These are phyloP conservation scores for Ligdia adustata DNA, from an alignment of 2,888 invertebrate genomes.

Conservation along the genomic window DNA sequence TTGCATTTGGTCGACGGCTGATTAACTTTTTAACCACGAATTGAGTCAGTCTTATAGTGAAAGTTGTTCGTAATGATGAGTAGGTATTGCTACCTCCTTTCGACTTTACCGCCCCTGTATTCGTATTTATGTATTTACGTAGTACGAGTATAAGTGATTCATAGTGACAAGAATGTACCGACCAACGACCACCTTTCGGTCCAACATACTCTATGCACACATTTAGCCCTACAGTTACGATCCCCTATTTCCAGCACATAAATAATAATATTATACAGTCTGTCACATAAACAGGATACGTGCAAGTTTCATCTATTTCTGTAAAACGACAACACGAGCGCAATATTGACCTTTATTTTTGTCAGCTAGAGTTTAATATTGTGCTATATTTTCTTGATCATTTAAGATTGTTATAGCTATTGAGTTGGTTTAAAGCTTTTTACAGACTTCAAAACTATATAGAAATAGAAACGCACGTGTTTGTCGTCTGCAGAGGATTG, in stretches of 20 bases:
- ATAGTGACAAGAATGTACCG: no score
- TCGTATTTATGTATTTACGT: no score
- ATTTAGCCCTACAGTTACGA: no score
- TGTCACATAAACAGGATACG: conserved; percentile 15
- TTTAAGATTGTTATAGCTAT: not conserved
- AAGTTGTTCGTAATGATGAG: no score
- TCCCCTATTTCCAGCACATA: not conserved
- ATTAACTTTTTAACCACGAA: no score
- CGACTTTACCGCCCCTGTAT: no score
- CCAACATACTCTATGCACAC: no score
- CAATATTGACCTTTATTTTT: not conserved
- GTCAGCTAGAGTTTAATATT: not conserved
- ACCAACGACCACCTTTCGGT: no score
- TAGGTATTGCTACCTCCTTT: no score
- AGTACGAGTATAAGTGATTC: no score
- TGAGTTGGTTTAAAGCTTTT: not conserved
- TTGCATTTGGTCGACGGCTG: no score
- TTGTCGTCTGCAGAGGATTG: not conserved
- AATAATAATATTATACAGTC: conserved; percentile 11
- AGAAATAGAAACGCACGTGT: conserved; percentile 11
- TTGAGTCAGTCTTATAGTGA: no score
- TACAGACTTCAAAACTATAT: conserved; percentile 3
- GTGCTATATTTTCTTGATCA: not conserved
- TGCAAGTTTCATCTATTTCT: conserved; percentile 8
- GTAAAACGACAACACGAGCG: not conserved